A percentile compares a stretch with the other conserved stretches of the same genome.
These are phyloP conservation scores for Bombus pyrosoma DNA, from an alignment of 1,140 invertebrate species.

Conservation along the genomic window DNA sequence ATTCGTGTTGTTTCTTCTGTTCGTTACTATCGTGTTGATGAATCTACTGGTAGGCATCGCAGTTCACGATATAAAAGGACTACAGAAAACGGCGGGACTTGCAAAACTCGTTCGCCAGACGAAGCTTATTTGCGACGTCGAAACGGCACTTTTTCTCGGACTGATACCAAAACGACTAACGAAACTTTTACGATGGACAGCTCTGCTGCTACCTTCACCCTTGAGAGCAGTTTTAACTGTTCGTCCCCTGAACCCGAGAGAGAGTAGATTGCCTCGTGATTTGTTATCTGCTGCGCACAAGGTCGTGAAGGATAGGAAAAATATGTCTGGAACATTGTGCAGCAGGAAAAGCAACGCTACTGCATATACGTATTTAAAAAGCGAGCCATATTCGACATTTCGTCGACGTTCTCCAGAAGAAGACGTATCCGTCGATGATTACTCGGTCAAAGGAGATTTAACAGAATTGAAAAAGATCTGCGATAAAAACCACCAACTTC, in stretches of 20 bases:
- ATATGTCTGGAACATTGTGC: slow-evolving; percentile 24
- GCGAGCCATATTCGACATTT: slow-evolving; percentile 53
- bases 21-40: slow-evolving; percentile 92
- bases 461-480: slow-evolving; percentile 72
- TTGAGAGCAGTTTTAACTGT: slow-evolving; percentile 90
- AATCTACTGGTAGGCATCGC: slow-evolving; percentile 91
- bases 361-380: slow-evolving; percentile 56
- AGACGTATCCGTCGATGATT: slow-evolving; percentile 36
- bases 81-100: slow-evolving; percentile 89
- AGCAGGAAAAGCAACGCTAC: slow-evolving; percentile 63
- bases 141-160: slow-evolving; percentile 87
- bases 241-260: slow-evolving; percentile 90
- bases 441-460: slow-evolving; percentile 67
- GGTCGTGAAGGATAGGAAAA: slow-evolving; percentile 87
- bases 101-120: slow-evolving; percentile 90
- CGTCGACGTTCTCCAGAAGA: slow-evolving; percentile 50
- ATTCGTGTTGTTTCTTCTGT: slow-evolving; percentile 88
- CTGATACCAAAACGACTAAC: slow-evolving; percentile 88
- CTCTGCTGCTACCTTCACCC: slow-evolving; percentile 89
- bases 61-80: slow-evolving; percentile 90
- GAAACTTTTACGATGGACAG: slow-evolving; percentile 88
- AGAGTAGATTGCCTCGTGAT: slow-evolving; percentile 89
- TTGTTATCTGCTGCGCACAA: slow-evolving; percentile 89
- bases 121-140: slow-evolving; percentile 89
- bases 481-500: slow-evolving; percentile 72